Evolutionary conservation across 2,797 vertebrate species (phyloP).

Genomic region (Kryptolebias ocellatus): DNA sequence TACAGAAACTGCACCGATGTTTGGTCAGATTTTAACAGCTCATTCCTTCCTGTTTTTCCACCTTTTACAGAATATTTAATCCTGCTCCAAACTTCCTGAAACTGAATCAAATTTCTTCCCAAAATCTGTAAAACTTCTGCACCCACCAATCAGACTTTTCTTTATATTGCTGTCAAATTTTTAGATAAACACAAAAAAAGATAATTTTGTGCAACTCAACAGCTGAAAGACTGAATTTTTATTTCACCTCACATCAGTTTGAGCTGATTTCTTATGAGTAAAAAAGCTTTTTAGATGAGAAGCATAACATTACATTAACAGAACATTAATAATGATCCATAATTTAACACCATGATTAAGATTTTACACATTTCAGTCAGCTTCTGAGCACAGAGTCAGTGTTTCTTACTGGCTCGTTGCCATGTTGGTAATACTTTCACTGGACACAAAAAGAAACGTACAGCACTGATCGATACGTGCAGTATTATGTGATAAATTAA

Average conservation of each 20-base stretch:
- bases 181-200: neutral
- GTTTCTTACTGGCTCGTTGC: slow-evolving; percentile 41
- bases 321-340: slow-evolving; percentile 6
- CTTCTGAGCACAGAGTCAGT: neutral
- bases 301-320: neutral
- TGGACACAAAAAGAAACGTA: too few relatives aligned
- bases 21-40: neutral
- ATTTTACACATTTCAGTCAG: too few relatives aligned
- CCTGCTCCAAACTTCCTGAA: neutral
- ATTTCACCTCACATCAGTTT: neutral
- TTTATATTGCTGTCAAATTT: neutral
- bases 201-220: neutral
- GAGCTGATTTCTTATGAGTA: neutral
- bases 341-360: slow-evolving; percentile 6
- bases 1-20: too few relatives aligned
- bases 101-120: neutral
- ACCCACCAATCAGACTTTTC: neutral
- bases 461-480: slow-evolving; percentile 9
- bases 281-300: neutral
- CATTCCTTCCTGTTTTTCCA: neutral
- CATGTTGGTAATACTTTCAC: slow-evolving; percentile 45
- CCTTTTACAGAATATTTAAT: neutral
- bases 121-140: neutral
- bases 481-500: neutral
- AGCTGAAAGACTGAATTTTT: neutral